Conservation (phyloP, 2,888 invertebrate genomes). For the Altica lythri region DNA sequence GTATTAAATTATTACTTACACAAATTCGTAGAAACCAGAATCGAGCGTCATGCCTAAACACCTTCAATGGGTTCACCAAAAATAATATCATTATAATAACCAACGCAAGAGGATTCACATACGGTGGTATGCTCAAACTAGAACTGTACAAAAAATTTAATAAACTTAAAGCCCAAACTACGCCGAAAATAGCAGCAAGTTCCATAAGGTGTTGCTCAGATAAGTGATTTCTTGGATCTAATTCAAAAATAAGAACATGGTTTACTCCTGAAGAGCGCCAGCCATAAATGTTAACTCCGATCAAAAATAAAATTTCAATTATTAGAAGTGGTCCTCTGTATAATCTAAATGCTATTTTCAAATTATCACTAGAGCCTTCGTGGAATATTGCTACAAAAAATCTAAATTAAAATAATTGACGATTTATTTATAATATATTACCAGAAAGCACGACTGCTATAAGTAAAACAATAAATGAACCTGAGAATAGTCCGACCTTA, state of each 20-base stretch:
- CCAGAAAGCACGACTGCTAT: slow-evolving; percentile 74
- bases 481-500: slow-evolving; percentile 82
- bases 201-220: slow-evolving; percentile 79
- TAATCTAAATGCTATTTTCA: slow-evolving; percentile 73
- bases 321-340: slow-evolving; percentile 80
- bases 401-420: neutral
- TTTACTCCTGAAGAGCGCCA: slow-evolving; percentile 84
- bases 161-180: slow-evolving; percentile 71
- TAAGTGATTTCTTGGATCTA: slow-evolving; percentile 78
- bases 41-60: slow-evolving; percentile 75
- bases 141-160: slow-evolving; percentile 71
- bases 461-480: slow-evolving; percentile 77
- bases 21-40: slow-evolving; percentile 74
- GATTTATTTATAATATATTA: slow-evolving; percentile 38
- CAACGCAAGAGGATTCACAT: slow-evolving; percentile 74
- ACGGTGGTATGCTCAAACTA: slow-evolving; percentile 73
- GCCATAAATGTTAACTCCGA: slow-evolving; percentile 81
- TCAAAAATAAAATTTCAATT: slow-evolving; percentile 74
- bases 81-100: slow-evolving; percentile 70
- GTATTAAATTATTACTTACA: slow-evolving; percentile 53
- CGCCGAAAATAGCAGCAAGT: slow-evolving; percentile 75
- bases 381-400: slow-evolving; percentile 59
- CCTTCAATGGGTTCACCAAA: slow-evolving; percentile 76
- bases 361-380: slow-evolving; percentile 60
- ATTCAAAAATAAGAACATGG: slow-evolving; percentile 81